Conservation (phyloP, 2,113 vertebrate genomes). For the Pelvicachromis taeniatus region DNA sequence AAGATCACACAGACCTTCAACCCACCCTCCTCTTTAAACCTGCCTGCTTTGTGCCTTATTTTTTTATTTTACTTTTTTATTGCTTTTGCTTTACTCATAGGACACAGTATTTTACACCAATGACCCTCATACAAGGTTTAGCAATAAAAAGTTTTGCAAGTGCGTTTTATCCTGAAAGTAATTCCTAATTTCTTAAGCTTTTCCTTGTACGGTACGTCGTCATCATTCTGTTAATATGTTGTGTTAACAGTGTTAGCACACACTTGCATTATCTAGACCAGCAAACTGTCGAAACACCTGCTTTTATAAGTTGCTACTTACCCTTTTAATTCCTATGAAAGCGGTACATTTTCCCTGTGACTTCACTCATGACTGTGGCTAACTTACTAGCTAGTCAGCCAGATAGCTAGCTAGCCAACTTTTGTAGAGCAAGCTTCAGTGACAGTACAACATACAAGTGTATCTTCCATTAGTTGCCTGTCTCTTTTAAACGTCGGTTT, state of each 20-base stretch:
- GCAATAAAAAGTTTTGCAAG: no score
- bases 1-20: not conserved
- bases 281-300: no score
- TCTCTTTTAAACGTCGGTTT: no score
- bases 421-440: not conserved
- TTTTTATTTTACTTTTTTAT: not conserved
- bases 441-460: not conserved
- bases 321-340: no score
- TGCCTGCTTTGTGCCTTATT: not conserved
- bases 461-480: no score
- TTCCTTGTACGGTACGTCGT: no score
- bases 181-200: no score
- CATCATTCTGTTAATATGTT: no score
- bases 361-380: not conserved
- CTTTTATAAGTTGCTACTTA: no score
- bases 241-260: no score
- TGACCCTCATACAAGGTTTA: no score
- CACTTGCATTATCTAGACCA: not conserved
- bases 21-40: not conserved
- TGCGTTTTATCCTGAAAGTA: no score
- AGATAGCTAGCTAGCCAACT: not conserved
- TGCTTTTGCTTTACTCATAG: not conserved
- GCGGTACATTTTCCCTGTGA: not conserved
- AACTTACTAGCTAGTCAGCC: not conserved
- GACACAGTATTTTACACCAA: not conserved